Evolutionary conservation across 2,888 invertebrate genomes (phyloP).

Genomic region (Alloscopus bannaensis): DNA sequence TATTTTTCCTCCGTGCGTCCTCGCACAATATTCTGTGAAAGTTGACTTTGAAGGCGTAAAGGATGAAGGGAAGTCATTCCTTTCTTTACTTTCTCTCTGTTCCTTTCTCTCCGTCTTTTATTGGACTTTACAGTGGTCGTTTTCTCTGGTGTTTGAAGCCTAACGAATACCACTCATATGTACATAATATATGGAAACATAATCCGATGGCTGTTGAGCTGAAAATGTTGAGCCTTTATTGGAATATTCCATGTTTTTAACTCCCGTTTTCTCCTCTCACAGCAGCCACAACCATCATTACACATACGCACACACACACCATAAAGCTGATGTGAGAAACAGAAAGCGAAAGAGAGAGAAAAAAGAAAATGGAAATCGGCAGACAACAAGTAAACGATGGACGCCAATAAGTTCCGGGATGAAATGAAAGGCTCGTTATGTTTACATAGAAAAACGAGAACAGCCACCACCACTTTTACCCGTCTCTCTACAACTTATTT

Average conservation of each 20-base stretch:
- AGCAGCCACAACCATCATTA: not conserved
- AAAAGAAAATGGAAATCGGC: conserved; percentile 39
- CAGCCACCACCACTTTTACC: conserved; percentile 39
- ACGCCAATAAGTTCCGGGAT: conserved; percentile 42
- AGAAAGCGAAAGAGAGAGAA: not conserved
- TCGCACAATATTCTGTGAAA: not conserved
- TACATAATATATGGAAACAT: conserved; percentile 24
- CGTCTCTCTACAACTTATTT: conserved; percentile 12
- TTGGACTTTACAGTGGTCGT: not conserved
- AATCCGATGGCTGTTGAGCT: conserved; percentile 29
- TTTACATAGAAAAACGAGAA: conserved; percentile 61
- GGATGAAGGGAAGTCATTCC: conserved; percentile 25
- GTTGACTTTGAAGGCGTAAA: conserved; percentile 19
- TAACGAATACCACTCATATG: too few relatives aligned
- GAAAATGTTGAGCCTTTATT: conserved; percentile 7
- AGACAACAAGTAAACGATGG: conserved; percentile 40
- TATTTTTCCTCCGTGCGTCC: conserved; percentile 19
- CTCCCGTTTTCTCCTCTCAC: conserved; percentile 9
- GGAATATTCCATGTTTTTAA: conserved; percentile 17
- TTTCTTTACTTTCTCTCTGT: conserved; percentile 5
- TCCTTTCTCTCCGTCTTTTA: too few relatives aligned
- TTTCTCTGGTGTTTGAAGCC: too few relatives aligned
- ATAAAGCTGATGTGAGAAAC: not conserved
- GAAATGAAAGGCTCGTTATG: conserved; percentile 55
- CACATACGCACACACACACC: too few relatives aligned